phyloP scores from a whole-genome alignment of 2,888 invertebrate genomes.

The Thyatira batis region DNA sequence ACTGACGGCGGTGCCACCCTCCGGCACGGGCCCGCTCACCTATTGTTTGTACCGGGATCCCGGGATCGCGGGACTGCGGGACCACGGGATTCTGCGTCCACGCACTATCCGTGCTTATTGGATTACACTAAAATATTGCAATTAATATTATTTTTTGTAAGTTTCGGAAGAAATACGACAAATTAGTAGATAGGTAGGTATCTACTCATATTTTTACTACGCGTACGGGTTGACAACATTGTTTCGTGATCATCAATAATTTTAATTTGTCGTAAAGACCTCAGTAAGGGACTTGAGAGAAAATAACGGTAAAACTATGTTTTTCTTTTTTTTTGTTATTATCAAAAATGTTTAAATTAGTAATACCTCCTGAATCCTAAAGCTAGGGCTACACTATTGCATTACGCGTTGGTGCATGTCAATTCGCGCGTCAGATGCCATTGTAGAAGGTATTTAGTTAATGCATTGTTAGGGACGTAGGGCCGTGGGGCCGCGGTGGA shows the following conservation, averaged over 20 bases:
- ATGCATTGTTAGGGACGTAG: slow-evolving; percentile 44
- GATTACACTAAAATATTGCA: slow-evolving; percentile 13
- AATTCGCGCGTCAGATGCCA: slow-evolving; percentile 49
- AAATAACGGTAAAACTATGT: not conserved
- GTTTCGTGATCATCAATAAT: no score
- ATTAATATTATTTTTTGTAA: no score
- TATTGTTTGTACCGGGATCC: slow-evolving; percentile 41
- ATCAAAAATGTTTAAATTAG: not conserved
- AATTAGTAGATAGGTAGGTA: no score
- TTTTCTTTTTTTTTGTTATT: no score
- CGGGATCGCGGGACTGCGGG: not conserved
- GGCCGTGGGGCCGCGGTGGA: slow-evolving; percentile 21
- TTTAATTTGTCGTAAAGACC: not conserved
- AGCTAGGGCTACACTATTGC: slow-evolving; percentile 46
- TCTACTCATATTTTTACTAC: no score
- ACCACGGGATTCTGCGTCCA: slow-evolving; percentile 28
- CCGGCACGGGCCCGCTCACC: slow-evolving; percentile 28
- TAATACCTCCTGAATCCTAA: slow-evolving; percentile 22
- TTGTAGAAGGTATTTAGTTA: slow-evolving; percentile 59
- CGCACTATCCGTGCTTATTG: slow-evolving; percentile 54
- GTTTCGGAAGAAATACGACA: no score
- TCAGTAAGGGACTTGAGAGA: not conserved
- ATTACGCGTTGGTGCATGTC: slow-evolving; percentile 55
- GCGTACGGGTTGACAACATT: no score
- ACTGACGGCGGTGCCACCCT: slow-evolving; percentile 27